phyloP scores from a whole-genome alignment of 2,888 invertebrate species.

The Paralinhomoeus sp. region DNA sequence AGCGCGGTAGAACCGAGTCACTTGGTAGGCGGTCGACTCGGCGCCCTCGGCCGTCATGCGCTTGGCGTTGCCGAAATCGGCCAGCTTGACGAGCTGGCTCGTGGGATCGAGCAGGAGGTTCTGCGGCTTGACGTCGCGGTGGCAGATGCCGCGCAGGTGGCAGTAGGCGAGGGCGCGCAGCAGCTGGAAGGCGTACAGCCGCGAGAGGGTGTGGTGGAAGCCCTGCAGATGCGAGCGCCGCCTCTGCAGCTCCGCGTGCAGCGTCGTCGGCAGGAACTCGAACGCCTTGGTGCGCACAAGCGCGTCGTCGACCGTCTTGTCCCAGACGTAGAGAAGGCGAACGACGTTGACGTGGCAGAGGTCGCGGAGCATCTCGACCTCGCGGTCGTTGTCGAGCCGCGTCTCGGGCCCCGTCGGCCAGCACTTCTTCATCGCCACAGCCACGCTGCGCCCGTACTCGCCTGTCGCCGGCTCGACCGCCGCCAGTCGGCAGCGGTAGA shows the following conservation, averaged over 20 bases:
- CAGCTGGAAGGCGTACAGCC: neutral
- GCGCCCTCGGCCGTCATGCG: neutral
- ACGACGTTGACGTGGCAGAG: neutral
- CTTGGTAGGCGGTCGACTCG: neutral
- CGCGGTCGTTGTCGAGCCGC: neutral
- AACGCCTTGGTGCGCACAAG: too few relatives aligned
- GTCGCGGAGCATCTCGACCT: neutral
- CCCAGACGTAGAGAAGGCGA: neutral
- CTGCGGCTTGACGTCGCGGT: neutral
- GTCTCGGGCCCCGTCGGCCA: too few relatives aligned
- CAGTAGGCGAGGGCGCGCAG: neutral
- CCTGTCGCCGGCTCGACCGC: neutral
- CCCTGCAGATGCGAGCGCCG: neutral
- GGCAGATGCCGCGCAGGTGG: neutral
- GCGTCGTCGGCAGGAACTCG: too few relatives aligned
- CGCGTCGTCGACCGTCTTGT: too few relatives aligned
- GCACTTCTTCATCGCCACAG: neutral
- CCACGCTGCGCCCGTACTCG: neutral
- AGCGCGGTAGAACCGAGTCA: neutral
- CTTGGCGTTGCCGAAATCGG: neutral
- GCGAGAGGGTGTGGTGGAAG: neutral
- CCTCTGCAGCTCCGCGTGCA: neutral
- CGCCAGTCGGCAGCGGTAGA: neutral
- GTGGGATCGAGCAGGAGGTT: neutral
- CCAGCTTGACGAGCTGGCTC: neutral